Conservation (phyloP, 2,888 invertebrate species). For the Perdita meconis region DNA sequence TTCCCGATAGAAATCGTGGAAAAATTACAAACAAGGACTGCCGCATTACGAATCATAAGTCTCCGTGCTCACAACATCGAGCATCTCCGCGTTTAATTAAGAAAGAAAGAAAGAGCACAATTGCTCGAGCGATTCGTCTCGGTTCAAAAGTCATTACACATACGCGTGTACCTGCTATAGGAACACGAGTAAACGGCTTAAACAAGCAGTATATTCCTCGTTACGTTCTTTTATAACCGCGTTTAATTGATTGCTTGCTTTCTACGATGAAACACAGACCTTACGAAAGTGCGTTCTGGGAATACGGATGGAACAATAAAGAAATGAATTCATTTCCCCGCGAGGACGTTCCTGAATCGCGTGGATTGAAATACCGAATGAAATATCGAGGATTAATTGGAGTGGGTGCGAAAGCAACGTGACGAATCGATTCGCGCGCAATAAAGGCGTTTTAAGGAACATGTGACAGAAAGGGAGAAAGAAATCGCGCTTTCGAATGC, state of each 20-base stretch:
- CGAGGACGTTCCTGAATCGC: not conserved
- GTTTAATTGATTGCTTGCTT: constrained; percentile 18
- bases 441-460: not conserved
- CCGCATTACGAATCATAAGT: not conserved
- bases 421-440: not conserved
- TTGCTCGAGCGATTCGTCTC: constrained; percentile 7
- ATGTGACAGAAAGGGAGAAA: constrained; percentile 34
- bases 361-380: not conserved
- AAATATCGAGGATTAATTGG: not conserved
- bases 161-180: not conserved
- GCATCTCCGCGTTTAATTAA: not conserved
- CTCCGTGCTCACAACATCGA: not conserved
- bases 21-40: not conserved
- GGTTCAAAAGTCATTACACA: constrained; percentile 7
- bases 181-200: not conserved
- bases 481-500: constrained; percentile 72
- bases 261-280: constrained; percentile 2
- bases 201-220: not conserved
- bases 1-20: constrained; percentile 32
- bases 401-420: not conserved
- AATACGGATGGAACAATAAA: not conserved
- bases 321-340: not conserved
- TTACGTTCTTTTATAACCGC: not conserved
- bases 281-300: not conserved
- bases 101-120: not conserved